Conservation (phyloP, 2,113 vertebrate genomes). For the Alosa alosa region DNA sequence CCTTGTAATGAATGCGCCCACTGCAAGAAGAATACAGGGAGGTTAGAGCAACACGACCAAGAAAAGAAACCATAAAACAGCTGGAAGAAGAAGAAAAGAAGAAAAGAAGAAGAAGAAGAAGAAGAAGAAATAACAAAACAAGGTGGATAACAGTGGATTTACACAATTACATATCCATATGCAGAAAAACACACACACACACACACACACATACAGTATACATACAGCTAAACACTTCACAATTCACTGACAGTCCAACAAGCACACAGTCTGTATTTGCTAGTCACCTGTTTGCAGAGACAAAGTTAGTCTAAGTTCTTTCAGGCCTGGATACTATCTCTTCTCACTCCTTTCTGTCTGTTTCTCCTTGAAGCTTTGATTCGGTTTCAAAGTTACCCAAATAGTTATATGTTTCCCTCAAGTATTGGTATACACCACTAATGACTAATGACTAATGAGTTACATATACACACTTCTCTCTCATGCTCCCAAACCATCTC, state of each 20-base stretch:
- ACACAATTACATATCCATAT: slow-evolving; percentile 33
- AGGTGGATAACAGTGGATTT: slow-evolving; percentile 32
- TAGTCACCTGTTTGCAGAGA: slow-evolving; percentile 37
- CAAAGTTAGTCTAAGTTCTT: background rate
- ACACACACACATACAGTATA: slow-evolving; percentile 22
- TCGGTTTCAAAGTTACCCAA: background rate
- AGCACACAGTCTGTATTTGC: slow-evolving; percentile 33
- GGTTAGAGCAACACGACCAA: slow-evolving; percentile 78
- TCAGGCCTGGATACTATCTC: background rate
- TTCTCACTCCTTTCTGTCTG: background rate
- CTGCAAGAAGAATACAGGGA: slow-evolving; percentile 93
- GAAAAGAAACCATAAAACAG: slow-evolving; percentile 54
- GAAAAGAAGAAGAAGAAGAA: slow-evolving; percentile 59
- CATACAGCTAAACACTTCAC: slow-evolving; percentile 16
- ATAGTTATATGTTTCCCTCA: background rate
- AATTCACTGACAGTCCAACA: background rate
- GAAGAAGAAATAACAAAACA: slow-evolving; percentile 51
- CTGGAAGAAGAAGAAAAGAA: slow-evolving; percentile 61
- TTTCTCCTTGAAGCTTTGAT: background rate
- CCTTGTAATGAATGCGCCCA: slow-evolving; percentile 97
- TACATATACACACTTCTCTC: background rate
- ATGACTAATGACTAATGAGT: background rate
- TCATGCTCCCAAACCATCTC: background rate
- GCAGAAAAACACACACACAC: slow-evolving; percentile 27
- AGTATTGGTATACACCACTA: too few species aligned